Conservation (phyloP, 2,797 vertebrate species). For the Xerus rutilus region DNA sequence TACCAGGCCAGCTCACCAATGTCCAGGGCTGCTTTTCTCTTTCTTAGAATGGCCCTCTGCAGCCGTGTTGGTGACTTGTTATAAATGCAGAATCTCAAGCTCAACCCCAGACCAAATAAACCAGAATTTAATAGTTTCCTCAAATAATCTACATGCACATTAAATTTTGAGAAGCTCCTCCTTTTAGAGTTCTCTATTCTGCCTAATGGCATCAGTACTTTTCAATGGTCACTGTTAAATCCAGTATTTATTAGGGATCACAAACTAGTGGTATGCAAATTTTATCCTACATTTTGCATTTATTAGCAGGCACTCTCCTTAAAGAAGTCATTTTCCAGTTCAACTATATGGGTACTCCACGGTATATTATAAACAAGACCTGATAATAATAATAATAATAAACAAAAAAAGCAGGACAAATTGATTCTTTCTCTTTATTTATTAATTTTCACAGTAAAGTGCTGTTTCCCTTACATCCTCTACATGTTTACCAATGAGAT, state of each 20-base stretch:
- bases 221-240: neutral
- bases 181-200: neutral
- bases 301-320: neutral
- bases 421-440: slow-evolving; percentile 11
- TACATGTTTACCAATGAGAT: neutral
- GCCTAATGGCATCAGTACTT: neutral
- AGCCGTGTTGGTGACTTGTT: neutral
- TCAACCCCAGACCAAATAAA: neutral
- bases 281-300: neutral
- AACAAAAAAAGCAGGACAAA: neutral
- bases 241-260: neutral
- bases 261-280: neutral
- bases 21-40: neutral
- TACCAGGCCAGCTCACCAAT: neutral
- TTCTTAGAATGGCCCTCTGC: neutral
- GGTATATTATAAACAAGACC: neutral
- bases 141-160: neutral
- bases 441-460: neutral
- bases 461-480: neutral
- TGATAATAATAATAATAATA: neutral
- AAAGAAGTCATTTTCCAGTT: neutral
- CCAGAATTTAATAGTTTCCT: neutral
- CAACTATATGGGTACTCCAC: neutral
- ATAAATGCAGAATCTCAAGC: neutral
- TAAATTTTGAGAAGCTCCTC: neutral